Percentiles rank a stretch among this genome's conserved stretches.
Evolutionary conservation across 2,797 vertebrate species (phyloP).

Genomic region (Microctenopoma stevenorrisi): DNA sequence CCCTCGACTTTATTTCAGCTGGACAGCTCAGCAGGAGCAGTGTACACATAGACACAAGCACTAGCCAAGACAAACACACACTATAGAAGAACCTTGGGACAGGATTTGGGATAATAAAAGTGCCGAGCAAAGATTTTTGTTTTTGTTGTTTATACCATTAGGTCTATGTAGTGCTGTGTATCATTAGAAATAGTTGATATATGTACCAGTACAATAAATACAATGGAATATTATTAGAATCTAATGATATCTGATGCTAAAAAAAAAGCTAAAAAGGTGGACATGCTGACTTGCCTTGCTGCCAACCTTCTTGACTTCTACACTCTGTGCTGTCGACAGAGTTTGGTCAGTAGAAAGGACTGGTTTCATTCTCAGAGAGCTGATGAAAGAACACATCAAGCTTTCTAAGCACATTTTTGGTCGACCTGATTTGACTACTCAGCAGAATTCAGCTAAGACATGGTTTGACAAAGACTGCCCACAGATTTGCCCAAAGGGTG

Average conservation of each 20-base stretch:
- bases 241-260: neutral
- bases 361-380: conserved; percentile 32
- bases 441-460: conserved; percentile 59
- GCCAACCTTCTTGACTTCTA: conserved; percentile 10
- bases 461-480: conserved; percentile 54
- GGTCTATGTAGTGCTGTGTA: neutral
- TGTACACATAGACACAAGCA: conserved; percentile 39
- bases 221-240: conserved; percentile 5
- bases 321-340: conserved; percentile 5
- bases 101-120: conserved; percentile 17
- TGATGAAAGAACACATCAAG: conserved; percentile 45
- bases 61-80: conserved; percentile 59
- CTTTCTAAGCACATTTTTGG: conserved; percentile 22
- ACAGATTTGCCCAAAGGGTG: conserved; percentile 56
- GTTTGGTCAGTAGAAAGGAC: conserved; percentile 18
- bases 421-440: conserved; percentile 62
- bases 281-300: neutral
- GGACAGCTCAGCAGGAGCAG: conserved; percentile 57
- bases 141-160: conserved; percentile 28
- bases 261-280: conserved; percentile 16
- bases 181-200: conserved; percentile 13
- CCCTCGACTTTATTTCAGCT: conserved; percentile 59
- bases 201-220: neutral
- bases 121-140: conserved; percentile 16
- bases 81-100: conserved; percentile 44